Conservation (phyloP, 1,140 invertebrate genomes). For the Drosophila tsacasi region DNA sequence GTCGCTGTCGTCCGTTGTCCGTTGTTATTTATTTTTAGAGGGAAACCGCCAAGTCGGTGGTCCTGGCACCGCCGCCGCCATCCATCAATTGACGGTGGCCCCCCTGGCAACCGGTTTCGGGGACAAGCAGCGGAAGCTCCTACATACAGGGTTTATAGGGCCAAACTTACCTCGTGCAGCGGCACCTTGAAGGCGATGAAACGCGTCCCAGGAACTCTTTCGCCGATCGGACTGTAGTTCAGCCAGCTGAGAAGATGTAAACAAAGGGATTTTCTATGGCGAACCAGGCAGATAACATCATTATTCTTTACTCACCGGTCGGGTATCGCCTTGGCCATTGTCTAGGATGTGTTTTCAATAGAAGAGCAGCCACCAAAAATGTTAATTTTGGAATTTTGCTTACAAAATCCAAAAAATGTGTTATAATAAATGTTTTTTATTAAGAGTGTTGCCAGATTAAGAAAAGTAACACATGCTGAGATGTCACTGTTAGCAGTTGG, state of each 20-base stretch:
- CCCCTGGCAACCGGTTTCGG: conserved; percentile 55
- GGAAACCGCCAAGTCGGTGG: conserved; percentile 53
- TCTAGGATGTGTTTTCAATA: not conserved
- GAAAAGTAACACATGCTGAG: not conserved
- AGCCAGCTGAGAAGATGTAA: conserved; percentile 88
- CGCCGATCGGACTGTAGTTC: conserved; percentile 88
- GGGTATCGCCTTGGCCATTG: conserved; percentile 57
- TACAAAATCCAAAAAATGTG: not conserved
- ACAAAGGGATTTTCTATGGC: not conserved
- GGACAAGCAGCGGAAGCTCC: not conserved
- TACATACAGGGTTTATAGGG: not conserved
- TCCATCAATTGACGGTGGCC: conserved; percentile 59
- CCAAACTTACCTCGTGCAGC: conserved; percentile 88
- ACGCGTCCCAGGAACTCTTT: conserved; percentile 88
- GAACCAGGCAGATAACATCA: too few relatives aligned
- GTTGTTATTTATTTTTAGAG: conserved; percentile 79
- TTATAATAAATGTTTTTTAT: conserved; percentile 7
- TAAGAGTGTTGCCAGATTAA: conserved; percentile 3
- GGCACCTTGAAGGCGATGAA: conserved; percentile 93
- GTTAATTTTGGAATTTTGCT: not conserved
- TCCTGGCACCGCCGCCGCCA: conserved; percentile 39
- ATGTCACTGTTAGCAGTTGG: too few relatives aligned
- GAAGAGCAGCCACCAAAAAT: not conserved
- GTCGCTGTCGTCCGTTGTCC: conserved; percentile 18
- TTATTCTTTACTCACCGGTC: conserved; percentile 43